phyloP scores from a whole-genome alignment of 2,888 invertebrate species.

The Coleophora flavipennella region DNA sequence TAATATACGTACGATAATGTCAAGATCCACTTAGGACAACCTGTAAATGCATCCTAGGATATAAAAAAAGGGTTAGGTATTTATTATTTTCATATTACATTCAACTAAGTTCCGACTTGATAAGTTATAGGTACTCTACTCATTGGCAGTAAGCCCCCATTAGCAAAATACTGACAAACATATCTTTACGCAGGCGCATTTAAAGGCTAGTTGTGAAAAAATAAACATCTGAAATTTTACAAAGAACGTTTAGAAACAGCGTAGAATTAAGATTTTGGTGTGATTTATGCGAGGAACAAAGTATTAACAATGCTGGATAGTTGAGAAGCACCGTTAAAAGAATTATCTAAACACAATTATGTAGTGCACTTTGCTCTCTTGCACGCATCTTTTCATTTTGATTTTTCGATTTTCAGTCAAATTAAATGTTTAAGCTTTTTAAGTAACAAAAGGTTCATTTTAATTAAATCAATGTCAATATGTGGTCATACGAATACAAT shows the following conservation, averaged over 20 bases:
- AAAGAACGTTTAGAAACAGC: slow-evolving; percentile 40
- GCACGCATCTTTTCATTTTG: too few species aligned
- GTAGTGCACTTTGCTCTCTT: too few species aligned
- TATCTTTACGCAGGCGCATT: too few species aligned
- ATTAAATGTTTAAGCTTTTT: slow-evolving; percentile 14
- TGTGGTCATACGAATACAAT: slow-evolving; percentile 5
- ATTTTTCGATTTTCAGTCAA: slow-evolving; percentile 13
- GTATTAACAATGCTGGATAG: not conserved
- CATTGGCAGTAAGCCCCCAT: slow-evolving; percentile 43
- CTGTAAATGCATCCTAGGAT: slow-evolving; percentile 56
- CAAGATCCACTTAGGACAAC: slow-evolving; percentile 36
- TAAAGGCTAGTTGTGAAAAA: slow-evolving; percentile 28
- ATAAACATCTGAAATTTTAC: slow-evolving; percentile 55
- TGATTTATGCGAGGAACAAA: too few species aligned
- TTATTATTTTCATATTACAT: too few species aligned
- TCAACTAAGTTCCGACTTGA: slow-evolving; percentile 47
- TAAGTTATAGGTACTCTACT: slow-evolving; percentile 42
- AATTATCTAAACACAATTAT: not conserved
- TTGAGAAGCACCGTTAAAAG: slow-evolving; percentile 1
- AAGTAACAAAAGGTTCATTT: slow-evolving; percentile 18
- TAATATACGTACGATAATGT: slow-evolving; percentile 43
- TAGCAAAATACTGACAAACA: slow-evolving; percentile 45
- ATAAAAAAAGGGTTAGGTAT: slow-evolving; percentile 35
- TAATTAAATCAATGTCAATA: slow-evolving; percentile 12
- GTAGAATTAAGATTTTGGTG: slow-evolving; percentile 31